phyloP scores from a whole-genome alignment of 2,797 vertebrate genomes.

The Hipposideros larvatus region DNA sequence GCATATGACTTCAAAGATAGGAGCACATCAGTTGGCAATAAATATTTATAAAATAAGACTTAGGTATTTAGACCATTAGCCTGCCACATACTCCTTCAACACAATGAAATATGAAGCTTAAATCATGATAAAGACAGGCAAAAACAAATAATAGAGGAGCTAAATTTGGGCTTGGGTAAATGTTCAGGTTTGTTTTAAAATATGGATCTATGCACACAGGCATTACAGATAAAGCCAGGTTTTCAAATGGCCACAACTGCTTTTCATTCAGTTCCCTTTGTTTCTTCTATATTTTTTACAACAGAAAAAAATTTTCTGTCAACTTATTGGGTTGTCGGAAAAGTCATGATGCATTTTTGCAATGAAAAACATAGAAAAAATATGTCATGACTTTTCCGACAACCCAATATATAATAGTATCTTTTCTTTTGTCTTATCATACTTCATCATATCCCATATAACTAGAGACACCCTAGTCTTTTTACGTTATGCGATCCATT shows the following conservation, averaged over 20 bases:
- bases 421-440: constrained; percentile 76
- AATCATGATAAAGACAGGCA: constrained; percentile 84
- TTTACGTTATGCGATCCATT: constrained; percentile 68
- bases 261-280: constrained; percentile 74
- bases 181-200: constrained; percentile 81
- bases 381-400: too few species aligned
- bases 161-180: constrained; percentile 80
- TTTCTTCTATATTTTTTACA: constrained; percentile 55
- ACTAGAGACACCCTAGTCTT: constrained; percentile 67
- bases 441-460: constrained; percentile 58
- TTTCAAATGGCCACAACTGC: constrained; percentile 63
- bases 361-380: too few species aligned
- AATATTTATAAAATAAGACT: constrained; percentile 89
- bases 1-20: constrained; percentile 85
- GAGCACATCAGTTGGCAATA: constrained; percentile 83
- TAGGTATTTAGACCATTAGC: constrained; percentile 85
- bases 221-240: constrained; percentile 23
- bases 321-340: constrained; percentile 6
- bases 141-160: constrained; percentile 80
- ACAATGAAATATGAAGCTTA: constrained; percentile 82
- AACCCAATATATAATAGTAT: neutral
- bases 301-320: constrained; percentile 11
- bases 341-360: too few species aligned
- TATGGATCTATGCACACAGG: neutral
- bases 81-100: constrained; percentile 80